phyloP scores from a whole-genome alignment of 2,888 invertebrate species.

The Empis livida region DNA sequence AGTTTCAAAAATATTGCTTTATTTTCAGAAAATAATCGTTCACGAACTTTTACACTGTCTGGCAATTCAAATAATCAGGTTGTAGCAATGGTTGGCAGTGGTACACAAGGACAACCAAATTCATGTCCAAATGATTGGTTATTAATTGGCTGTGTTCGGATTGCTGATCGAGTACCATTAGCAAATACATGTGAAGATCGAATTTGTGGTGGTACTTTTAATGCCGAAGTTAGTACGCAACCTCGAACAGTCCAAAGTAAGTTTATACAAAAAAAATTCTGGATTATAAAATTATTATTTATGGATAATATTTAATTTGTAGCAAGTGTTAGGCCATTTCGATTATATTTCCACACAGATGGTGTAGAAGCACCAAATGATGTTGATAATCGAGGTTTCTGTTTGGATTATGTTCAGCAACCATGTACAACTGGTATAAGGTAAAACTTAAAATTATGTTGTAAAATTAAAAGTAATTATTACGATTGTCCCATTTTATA shows the following conservation, averaged over 20 bases:
- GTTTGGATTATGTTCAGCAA: slow-evolving; percentile 71
- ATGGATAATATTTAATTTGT: slow-evolving; percentile 17
- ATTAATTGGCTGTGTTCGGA: slow-evolving; percentile 58
- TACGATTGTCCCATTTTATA: too few species aligned
- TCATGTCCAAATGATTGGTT: slow-evolving; percentile 69
- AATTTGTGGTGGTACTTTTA: slow-evolving; percentile 70
- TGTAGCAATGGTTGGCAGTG: slow-evolving; percentile 55
- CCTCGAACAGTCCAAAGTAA: slow-evolving; percentile 60
- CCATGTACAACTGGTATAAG: slow-evolving; percentile 57
- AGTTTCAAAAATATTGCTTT: too few species aligned
- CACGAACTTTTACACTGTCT: slow-evolving; percentile 60
- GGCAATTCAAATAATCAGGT: slow-evolving; percentile 61
- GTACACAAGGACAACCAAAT: slow-evolving; percentile 47
- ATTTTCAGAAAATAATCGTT: slow-evolving; percentile 51
- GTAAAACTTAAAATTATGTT: not conserved
- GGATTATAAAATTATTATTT: not conserved
- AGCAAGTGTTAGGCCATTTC: slow-evolving; percentile 72
- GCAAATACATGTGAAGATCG: slow-evolving; percentile 61
- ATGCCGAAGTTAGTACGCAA: slow-evolving; percentile 55
- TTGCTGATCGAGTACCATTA: slow-evolving; percentile 37
- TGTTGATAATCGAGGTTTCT: slow-evolving; percentile 65
- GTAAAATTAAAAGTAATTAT: too few species aligned
- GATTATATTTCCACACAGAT: slow-evolving; percentile 66
- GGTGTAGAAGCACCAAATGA: slow-evolving; percentile 63
- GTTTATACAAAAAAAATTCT: slow-evolving; percentile 21